A percentile compares a stretch with the other conserved stretches of the same genome.
These are phyloP conservation scores for Lineus longissimus DNA, from an alignment of 1,140 invertebrate genomes.

Conservation along the genomic window DNA sequence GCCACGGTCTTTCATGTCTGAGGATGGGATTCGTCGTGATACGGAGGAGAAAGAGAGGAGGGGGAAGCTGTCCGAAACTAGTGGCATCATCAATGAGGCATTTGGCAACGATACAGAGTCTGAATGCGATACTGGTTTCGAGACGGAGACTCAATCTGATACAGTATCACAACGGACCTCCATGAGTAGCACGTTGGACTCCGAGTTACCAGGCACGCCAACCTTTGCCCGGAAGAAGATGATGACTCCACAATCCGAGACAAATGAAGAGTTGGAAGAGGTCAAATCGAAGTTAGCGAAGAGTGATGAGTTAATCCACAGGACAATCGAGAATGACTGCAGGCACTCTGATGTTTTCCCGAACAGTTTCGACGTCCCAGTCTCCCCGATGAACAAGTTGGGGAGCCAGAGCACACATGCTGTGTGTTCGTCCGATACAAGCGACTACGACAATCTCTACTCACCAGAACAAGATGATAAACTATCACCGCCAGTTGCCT, in stretches of 20 bases:
- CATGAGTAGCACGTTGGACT: slow-evolving; percentile 47
- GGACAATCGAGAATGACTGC: neutral
- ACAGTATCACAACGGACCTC: slow-evolving; percentile 50
- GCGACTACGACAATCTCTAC: too few relatives aligned
- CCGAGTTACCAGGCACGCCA: slow-evolving; percentile 30
- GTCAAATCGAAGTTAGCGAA: neutral
- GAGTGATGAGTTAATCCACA: neutral
- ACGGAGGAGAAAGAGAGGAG: too few relatives aligned
- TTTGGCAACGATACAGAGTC: neutral
- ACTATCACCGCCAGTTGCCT: too few relatives aligned
- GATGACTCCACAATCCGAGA: neutral
- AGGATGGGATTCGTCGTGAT: too few relatives aligned
- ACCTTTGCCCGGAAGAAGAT: slow-evolving; percentile 20
- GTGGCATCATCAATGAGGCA: neutral
- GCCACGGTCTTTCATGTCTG: neutral
- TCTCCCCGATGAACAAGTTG: too few relatives aligned
- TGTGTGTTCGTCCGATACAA: too few relatives aligned
- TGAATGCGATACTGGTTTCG: slow-evolving; percentile 36
- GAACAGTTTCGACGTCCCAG: too few relatives aligned
- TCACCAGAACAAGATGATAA: too few relatives aligned
- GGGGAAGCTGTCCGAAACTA: too few relatives aligned
- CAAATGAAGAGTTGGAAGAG: neutral
- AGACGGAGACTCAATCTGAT: slow-evolving; percentile 38
- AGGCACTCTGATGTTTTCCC: too few relatives aligned
- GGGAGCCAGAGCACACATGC: too few relatives aligned